phyloP scores from a whole-genome alignment of 2,113 vertebrate species.

The Nothocercus julius region DNA sequence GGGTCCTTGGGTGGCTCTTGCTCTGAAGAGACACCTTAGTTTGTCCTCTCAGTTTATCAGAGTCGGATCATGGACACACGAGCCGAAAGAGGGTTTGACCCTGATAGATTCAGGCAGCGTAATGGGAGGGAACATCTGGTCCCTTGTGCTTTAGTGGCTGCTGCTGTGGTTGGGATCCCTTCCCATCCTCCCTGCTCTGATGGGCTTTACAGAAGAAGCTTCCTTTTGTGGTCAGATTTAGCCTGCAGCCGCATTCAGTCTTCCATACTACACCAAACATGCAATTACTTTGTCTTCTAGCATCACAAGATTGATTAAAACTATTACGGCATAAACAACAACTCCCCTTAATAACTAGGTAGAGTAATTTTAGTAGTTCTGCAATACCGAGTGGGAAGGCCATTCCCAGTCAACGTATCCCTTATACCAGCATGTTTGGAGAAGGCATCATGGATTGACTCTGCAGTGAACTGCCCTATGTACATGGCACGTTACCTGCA shows the following conservation, averaged over 20 bases:
- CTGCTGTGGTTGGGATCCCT: background rate
- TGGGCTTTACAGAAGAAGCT: background rate
- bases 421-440: background rate
- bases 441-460: no score
- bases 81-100: background rate
- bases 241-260: background rate
- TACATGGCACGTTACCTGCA: no score
- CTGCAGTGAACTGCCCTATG: no score
- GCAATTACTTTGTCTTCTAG: background rate
- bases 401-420: background rate
- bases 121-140: rapidly evolving
- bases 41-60: background rate
- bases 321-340: background rate
- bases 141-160: background rate
- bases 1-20: background rate
- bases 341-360: slow-evolving; percentile 21
- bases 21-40: background rate
- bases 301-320: slow-evolving; percentile 9
- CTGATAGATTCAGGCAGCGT: background rate
- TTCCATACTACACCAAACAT: background rate
- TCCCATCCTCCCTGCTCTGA: background rate
- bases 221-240: background rate
- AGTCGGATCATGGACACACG: background rate
- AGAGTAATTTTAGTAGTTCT: background rate
- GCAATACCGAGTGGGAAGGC: background rate